phyloP scores from a whole-genome alignment of 2,888 invertebrate species.

The Sinhomidia bicolor region DNA sequence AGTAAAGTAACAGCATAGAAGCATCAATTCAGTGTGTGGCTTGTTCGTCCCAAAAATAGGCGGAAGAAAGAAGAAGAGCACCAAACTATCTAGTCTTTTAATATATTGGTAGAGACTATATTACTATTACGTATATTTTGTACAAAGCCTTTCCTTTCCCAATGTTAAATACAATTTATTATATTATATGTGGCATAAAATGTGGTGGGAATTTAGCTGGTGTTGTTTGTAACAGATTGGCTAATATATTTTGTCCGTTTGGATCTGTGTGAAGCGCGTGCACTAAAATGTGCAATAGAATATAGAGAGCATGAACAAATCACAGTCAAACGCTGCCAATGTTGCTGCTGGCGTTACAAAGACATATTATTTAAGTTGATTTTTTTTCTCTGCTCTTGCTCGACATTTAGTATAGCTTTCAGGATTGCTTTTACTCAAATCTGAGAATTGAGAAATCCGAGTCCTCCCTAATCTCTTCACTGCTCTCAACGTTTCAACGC shows the following conservation, averaged over 20 bases:
- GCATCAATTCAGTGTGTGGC: slow-evolving; percentile 4
- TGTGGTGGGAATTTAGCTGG: slow-evolving; percentile 37
- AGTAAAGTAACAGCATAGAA: too few species aligned
- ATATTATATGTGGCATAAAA: neutral
- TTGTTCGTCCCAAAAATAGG: slow-evolving; percentile 77
- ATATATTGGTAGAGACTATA: too few species aligned
- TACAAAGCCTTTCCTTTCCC: neutral
- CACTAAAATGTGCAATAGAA: slow-evolving; percentile 53
- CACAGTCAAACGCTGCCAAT: slow-evolving; percentile 45
- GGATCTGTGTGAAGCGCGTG: slow-evolving; percentile 61
- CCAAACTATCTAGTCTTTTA: neutral
- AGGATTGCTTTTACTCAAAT: slow-evolving; percentile 47
- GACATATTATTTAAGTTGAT: slow-evolving; percentile 18
- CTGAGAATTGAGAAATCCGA: slow-evolving; percentile 31
- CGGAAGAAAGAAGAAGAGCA: slow-evolving; percentile 74
- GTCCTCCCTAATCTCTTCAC: slow-evolving; percentile 12
- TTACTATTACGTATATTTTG: slow-evolving; percentile 5
- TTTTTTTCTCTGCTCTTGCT: slow-evolving; percentile 23
- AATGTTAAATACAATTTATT: neutral
- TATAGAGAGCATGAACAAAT: slow-evolving; percentile 39
- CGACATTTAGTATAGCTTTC: neutral
- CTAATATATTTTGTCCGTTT: slow-evolving; percentile 12
- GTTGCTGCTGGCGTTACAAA: slow-evolving; percentile 29
- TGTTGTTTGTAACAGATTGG: slow-evolving; percentile 31
- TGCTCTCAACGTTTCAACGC: slow-evolving; percentile 26